Evolutionary conservation across 2,113 vertebrate genomes (phyloP), one percentile per base, ranked within the genome.

Genomic region (Holacanthus passer): DNA sequence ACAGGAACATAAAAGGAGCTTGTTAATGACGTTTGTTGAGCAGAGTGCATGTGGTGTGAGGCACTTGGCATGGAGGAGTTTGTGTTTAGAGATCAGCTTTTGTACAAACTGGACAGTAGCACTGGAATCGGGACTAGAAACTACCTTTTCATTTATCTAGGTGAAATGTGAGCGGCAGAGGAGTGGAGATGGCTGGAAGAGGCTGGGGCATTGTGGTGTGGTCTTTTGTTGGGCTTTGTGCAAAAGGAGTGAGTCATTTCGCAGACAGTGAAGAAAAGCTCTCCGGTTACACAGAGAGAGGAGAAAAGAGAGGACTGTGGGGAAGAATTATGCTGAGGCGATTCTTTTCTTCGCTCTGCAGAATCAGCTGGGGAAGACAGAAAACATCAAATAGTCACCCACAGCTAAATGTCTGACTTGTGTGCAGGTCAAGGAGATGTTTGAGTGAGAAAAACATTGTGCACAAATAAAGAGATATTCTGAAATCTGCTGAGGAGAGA

Each of bases 291-390:
- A 90, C 76, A 81, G 69, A 71, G 72, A 78, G 45, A 71, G 47
- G 43, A 84, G 84, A 78, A 64, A 73, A 63, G 62, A 74, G 73
- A 73, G 67, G 55, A 80, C 70, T 86, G 78, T 76, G 81, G 88
- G 87, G 64, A 85, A 32, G 86, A 88, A 88, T 85, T 89, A 48
- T 95, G 94, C 92, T 94, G 94, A 92, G 89, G 87, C 87, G 9
- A 83, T 87, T 77, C 71, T 85, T 91, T 89, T 89, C 64, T 89
- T 80, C 31, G 3, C 88, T 89, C 78, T 89, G 88, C 88, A 92
- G 87, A 93, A 93, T 94, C 92, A 95, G 93, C 94, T 91, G 91
- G 83, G 81, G 60, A 70, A 87, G 58, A 80, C 39, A 66, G 72
- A 89, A 85, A 92, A 82, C 72, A 83, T 72, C 70, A 77, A 81